Base-by-base conservation (phyloP, 2,113 vertebrate species). In the Panurus biarmicus region DNA sequence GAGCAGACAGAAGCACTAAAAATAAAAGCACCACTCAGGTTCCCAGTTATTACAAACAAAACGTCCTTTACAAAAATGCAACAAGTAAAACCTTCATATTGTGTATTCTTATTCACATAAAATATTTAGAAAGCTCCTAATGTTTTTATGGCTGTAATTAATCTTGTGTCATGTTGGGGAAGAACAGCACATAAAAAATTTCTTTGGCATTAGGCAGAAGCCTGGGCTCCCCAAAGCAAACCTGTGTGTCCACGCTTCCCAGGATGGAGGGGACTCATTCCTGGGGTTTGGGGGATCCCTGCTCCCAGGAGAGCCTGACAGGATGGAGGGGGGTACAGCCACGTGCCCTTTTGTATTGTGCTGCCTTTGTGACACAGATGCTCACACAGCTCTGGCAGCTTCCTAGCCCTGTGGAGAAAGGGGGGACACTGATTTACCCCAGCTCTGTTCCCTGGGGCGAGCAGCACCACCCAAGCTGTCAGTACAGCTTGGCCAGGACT, bases 121-220 rank as follows among this genome's bases (percentile, higher is more conserved):
- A 97, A 96, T 97, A 97, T 97, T 97, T 96, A 97, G 95, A 92
- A 62, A 86, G 93, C 47, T 81, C 91, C 95, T 87, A 85, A 77
- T 67, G 87, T 76, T 83, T 96, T 97, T 97, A 97, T 74, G 89
- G 90, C 85, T 20, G 54, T 69, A 95, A 97, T 97, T 97, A 96
- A 97, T 97, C 97, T 97, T 89, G 81, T 71, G 91, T 91, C 92
- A 2, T 8, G 29, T 82, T 79, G 92, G 89, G 33, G 36, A 94
- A 93, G 91, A 87, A 40, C 47, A 67, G 93, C 71, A 85, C 56
- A 21, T 66, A 64, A 92, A 88, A 86, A 93, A 91, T 90, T 14
- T 42, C 89, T 80, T 82, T 62, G 48, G 78, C 78, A 70, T 33
- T 33, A 66, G 40, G 35, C 14, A 38, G 77, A 53, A 87, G 66